Percentiles rank a stretch among this genome's conserved stretches.
Evolutionary conservation across 1,140 invertebrate genomes (phyloP).

Genomic region (Plodia interpunctella): DNA sequence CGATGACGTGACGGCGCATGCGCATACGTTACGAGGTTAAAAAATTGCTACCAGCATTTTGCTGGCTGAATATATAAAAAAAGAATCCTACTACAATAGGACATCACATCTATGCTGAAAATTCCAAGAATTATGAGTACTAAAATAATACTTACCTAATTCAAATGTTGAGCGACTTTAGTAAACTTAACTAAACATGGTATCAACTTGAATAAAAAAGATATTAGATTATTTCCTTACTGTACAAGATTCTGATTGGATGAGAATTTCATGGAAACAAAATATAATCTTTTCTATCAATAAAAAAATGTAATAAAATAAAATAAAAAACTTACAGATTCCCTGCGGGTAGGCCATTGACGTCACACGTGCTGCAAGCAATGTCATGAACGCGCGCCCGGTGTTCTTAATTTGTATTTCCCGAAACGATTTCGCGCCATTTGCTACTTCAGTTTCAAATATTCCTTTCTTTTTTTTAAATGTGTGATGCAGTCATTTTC

Average conservation of each 20-base stretch:
- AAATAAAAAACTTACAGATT: conserved; percentile 44
- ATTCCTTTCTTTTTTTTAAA: background rate
- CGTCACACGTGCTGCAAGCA: conserved; percentile 39
- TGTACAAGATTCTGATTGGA: too few species aligned
- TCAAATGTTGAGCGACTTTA: too few species aligned
- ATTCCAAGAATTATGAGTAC: background rate
- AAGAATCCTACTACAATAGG: too few species aligned
- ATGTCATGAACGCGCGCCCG: background rate
- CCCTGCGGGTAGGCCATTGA: conserved; percentile 39
- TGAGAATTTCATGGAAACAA: conserved; percentile 10
- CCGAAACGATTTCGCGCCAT: background rate
- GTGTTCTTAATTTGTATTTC: background rate
- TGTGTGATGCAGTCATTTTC: background rate
- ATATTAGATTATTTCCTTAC: too few species aligned
- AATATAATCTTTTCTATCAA: background rate
- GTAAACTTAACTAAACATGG: too few species aligned
- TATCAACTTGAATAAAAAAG: too few species aligned
- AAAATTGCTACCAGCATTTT: background rate
- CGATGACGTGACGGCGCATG: background rate
- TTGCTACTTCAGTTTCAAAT: background rate
- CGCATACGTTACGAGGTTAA: background rate
- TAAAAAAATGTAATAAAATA: background rate
- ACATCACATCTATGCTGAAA: too few species aligned
- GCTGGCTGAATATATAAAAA: too few species aligned
- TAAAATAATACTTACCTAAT: too few species aligned